Percentiles rank a stretch among this genome's conserved stretches.
Evolutionary conservation across 2,888 invertebrate genomes (phyloP).

Genomic region (Hydropsyche betteni): DNA sequence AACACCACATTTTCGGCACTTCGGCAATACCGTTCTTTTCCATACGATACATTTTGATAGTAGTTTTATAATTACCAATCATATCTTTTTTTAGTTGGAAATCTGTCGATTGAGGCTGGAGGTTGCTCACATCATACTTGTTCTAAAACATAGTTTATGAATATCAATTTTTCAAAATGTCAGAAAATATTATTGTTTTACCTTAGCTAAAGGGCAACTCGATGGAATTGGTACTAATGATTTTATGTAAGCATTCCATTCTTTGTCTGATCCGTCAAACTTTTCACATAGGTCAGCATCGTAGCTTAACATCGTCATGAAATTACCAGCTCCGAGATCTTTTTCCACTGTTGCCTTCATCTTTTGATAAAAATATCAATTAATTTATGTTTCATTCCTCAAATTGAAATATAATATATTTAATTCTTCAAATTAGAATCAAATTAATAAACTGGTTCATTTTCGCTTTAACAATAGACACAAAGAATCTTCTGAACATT

Average conservation of each 20-base stretch:
- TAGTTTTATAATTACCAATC: conserved; percentile 41
- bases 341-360: conserved; percentile 19
- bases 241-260: conserved; percentile 36
- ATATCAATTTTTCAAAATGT: too few species aligned
- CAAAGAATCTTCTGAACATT: too few species aligned
- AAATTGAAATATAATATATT: not conserved
- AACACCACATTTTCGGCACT: conserved; percentile 8
- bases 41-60: conserved; percentile 24
- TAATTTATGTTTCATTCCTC: not conserved
- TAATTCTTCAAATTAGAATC: too few species aligned
- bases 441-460: too few species aligned
- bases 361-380: not conserved
- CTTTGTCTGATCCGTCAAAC: conserved; percentile 18
- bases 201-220: not conserved
- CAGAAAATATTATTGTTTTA: not conserved
- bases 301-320: conserved; percentile 38
- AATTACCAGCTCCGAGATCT: conserved; percentile 12
- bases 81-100: conserved; percentile 41
- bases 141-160: conserved; percentile 33
- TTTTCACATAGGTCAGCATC: conserved; percentile 44
- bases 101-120: conserved; percentile 4
- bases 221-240: conserved; percentile 26
- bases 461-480: too few species aligned
- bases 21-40: not conserved
- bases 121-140: conserved; percentile 36